Conservation (phyloP, 2,888 invertebrate species). For the Drosophila lutescens region DNA sequence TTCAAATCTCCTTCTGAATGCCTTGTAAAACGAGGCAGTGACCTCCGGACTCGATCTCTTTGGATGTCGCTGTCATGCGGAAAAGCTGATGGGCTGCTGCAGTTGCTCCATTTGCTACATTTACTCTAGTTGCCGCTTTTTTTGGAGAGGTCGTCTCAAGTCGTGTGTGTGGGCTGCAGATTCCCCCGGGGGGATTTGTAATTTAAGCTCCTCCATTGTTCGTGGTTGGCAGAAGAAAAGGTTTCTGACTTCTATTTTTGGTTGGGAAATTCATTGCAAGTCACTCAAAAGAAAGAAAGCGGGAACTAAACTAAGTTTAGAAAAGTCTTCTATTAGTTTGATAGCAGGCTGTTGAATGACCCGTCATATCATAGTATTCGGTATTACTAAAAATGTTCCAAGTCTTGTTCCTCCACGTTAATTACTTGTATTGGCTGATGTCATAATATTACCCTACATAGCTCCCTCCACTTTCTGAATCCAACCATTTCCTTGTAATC, state of each 20-base stretch:
- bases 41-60: slow-evolving; percentile 61
- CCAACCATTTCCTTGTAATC: slow-evolving; percentile 12
- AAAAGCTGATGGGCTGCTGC: slow-evolving; percentile 33
- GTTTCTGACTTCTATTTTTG: neutral
- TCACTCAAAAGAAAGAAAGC: slow-evolving; percentile 9
- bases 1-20: slow-evolving; percentile 75
- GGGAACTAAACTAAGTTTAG: neutral
- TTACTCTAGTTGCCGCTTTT: slow-evolving; percentile 50
- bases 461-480: neutral
- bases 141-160: slow-evolving; percentile 29
- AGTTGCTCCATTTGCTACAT: slow-evolving; percentile 64
- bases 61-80: slow-evolving; percentile 17
- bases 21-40: slow-evolving; percentile 71
- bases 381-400: no score
- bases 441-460: neutral
- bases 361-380: no score
- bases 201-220: slow-evolving; percentile 48
- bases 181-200: slow-evolving; percentile 23
- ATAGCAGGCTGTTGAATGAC: neutral
- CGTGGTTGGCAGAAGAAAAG: slow-evolving; percentile 12
- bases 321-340: neutral
- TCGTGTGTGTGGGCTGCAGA: slow-evolving; percentile 53
- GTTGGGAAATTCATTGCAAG: neutral
- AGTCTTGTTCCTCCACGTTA: neutral
- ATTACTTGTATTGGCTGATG: neutral